Percentiles rank a stretch among this genome's conserved stretches.
phyloP scores from a whole-genome alignment of 2,113 vertebrate genomes.

The Semnornis frantzii region DNA sequence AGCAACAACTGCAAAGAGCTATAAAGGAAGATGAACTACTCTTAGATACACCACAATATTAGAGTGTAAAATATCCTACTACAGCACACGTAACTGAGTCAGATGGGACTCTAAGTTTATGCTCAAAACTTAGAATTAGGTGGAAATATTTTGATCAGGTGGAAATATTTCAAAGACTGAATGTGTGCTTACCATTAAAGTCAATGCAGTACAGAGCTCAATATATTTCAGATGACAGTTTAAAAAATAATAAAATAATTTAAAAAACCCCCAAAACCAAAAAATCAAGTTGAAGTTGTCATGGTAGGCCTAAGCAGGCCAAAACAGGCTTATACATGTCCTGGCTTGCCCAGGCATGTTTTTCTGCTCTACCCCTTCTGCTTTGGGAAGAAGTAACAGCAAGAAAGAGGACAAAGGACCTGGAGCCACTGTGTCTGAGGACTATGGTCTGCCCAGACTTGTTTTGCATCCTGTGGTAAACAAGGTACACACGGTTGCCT shows the following conservation, averaged over 20 bases:
- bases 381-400: no score
- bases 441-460: no score
- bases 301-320: no score
- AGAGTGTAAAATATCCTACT: background rate
- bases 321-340: no score
- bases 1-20: background rate
- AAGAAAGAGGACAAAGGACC: no score
- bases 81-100: background rate
- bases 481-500: no score
- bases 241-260: background rate
- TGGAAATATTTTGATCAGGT: background rate
- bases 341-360: no score
- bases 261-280: background rate
- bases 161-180: background rate
- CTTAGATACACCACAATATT: background rate
- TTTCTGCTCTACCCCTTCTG: no score
- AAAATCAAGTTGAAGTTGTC: no score
- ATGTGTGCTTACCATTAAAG: background rate
- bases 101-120: background rate
- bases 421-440: no score
- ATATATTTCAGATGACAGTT: background rate
- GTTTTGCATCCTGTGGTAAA: no score
- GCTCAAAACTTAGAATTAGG: background rate
- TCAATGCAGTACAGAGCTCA: background rate
- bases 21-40: background rate